Conservation (phyloP, 2,113 vertebrate species). For the Sinocyclocheilus maitianheensis region DNA sequence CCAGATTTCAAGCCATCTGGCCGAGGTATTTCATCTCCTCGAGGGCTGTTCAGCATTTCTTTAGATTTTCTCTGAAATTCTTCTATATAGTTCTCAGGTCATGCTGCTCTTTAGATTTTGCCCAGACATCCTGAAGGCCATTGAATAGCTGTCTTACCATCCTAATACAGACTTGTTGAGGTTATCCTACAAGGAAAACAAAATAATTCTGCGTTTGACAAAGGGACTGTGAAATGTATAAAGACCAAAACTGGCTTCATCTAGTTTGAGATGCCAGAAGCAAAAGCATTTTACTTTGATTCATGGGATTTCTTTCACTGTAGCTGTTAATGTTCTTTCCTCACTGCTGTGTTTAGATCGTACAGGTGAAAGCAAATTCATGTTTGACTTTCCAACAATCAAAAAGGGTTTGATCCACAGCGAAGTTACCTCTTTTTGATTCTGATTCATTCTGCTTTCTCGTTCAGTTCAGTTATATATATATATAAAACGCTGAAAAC, state of each 20-base stretch:
- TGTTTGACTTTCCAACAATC: background rate
- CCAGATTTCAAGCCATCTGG: background rate
- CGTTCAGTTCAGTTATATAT: background rate
- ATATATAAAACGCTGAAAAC: no score
- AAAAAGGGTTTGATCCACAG: background rate
- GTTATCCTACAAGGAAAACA: background rate
- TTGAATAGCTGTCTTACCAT: background rate
- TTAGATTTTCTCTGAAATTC: background rate
- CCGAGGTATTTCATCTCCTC: background rate
- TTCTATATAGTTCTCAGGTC: background rate
- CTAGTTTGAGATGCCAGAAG: background rate
- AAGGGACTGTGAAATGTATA: background rate
- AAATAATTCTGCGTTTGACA: background rate
- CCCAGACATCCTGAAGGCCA: background rate
- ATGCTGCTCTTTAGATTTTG: background rate
- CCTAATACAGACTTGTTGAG: background rate
- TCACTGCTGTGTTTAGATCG: background rate
- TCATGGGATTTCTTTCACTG: background rate
- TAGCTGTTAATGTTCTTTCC: no score
- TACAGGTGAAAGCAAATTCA: background rate
- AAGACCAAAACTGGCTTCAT: background rate
- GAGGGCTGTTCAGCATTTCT: background rate
- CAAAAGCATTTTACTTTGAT: background rate
- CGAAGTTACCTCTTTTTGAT: background rate
- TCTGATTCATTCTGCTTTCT: background rate